A percentile compares a stretch with the other conserved stretches of the same genome.
These are phyloP conservation scores for Brachionus plicatilis DNA, from an alignment of 1,140 invertebrate species.

Conservation along the genomic window DNA sequence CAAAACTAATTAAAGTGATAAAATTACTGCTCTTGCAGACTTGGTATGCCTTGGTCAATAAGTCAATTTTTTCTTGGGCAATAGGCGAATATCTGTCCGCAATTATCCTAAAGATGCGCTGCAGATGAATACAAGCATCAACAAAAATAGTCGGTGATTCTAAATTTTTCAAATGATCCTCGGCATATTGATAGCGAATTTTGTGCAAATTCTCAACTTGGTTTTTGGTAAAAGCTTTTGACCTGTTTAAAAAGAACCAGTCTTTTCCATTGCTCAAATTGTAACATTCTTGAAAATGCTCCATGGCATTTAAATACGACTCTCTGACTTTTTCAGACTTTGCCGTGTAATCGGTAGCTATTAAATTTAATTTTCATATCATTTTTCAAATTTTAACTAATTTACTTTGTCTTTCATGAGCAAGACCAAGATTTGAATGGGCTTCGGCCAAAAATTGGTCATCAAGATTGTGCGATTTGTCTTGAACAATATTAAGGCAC, in stretches of 20 bases:
- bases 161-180: neutral
- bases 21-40: slow-evolving; percentile 21
- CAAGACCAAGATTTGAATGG: neutral
- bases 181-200: neutral
- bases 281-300: slow-evolving; percentile 8
- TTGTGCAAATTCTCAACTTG: neutral
- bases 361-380: neutral
- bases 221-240: slow-evolving; percentile 17
- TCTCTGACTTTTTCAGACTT: slow-evolving; percentile 23
- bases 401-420: slow-evolving; percentile 37
- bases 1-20: neutral
- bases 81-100: neutral
- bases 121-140: slow-evolving; percentile 26
- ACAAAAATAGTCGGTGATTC: neutral
- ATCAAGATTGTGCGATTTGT: slow-evolving; percentile 16
- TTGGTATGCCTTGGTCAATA: neutral
- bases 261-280: slow-evolving; percentile 17
- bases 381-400: neutral
- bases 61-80: neutral
- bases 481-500: slow-evolving; percentile 6
- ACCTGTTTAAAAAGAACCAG: neutral
- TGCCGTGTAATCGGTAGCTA: slow-evolving; percentile 25
- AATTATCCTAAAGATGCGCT: slow-evolving; percentile 17
- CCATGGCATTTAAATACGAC: neutral
- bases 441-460: slow-evolving; percentile 11